Conservation (phyloP, 1,140 invertebrate species). For the Oryzaephilus surinamensis region DNA sequence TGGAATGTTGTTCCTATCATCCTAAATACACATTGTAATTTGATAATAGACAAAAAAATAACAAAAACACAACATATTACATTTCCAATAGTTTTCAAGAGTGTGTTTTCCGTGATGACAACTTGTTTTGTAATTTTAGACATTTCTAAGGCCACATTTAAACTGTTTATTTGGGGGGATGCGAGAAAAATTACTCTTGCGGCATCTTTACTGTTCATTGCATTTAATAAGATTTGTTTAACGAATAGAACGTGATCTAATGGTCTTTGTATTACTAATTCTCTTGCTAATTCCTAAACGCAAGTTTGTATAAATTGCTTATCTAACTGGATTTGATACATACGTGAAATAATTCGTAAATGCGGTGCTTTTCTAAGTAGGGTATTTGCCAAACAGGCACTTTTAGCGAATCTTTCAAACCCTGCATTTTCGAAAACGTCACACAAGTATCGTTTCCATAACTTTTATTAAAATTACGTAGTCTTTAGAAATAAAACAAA, state of each 20-base stretch:
- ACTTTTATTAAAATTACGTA: too few species aligned
- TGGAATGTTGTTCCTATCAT: not conserved
- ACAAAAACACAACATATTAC: not conserved
- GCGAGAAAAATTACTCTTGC: constrained; percentile 38
- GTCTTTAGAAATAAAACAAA: too few species aligned
- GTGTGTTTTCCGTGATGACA: constrained; percentile 20
- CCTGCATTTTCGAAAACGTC: too few species aligned
- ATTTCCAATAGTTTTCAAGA: constrained; percentile 1
- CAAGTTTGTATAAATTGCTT: constrained; percentile 4
- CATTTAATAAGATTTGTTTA: constrained; percentile 38
- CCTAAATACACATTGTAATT: constrained; percentile 4
- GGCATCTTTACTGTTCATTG: constrained; percentile 33
- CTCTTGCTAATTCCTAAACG: constrained; percentile 36
- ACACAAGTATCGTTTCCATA: too few species aligned
- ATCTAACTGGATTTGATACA: constrained; percentile 6
- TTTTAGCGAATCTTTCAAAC: too few species aligned
- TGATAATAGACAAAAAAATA: not conserved
- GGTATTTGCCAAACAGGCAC: too few species aligned
- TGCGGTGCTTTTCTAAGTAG: constrained; percentile 43
- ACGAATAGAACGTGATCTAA: constrained; percentile 40
- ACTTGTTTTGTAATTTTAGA: constrained; percentile 27
- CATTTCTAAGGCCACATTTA: constrained; percentile 24
- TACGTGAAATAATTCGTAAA: constrained; percentile 43
- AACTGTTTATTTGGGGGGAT: constrained; percentile 31
- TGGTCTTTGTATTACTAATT: constrained; percentile 40